These are phyloP conservation scores for Pristionchus mayeri DNA, from an alignment of 2,888 invertebrate species.

Conservation along the genomic window DNA sequence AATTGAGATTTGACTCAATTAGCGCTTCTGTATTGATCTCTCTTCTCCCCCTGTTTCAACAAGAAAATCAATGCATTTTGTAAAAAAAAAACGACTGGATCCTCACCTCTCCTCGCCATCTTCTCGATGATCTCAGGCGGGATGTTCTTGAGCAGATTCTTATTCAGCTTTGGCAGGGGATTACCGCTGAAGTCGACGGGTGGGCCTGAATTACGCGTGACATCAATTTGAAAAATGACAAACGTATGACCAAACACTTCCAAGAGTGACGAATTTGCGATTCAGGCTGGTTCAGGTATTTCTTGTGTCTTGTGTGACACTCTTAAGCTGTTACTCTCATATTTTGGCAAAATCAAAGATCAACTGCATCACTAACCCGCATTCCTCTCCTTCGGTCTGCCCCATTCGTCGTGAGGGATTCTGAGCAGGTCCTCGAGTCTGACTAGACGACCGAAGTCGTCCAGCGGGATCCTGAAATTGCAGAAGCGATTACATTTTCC, in stretches of 20 bases:
- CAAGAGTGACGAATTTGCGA: not conserved
- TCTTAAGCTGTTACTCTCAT: not conserved
- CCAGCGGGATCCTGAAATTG: constrained; percentile 55
- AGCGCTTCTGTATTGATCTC: too few relatives aligned
- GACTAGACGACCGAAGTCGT: constrained; percentile 60
- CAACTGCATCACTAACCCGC: not conserved
- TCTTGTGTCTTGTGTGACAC: too few relatives aligned
- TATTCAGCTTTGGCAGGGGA: constrained; percentile 48
- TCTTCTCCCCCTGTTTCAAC: too few relatives aligned
- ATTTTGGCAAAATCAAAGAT: not conserved
- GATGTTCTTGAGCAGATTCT: constrained; percentile 49
- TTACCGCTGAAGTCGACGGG: constrained; percentile 48
- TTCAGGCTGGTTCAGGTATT: not conserved
- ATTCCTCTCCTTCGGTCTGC: constrained; percentile 53
- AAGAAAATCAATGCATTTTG: too few relatives aligned
- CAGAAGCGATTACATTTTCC: not conserved
- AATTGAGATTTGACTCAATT: too few relatives aligned
- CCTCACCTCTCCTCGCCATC: not conserved
- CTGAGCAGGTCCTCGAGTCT: constrained; percentile 56
- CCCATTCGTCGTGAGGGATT: constrained; percentile 57
- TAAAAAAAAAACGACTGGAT: not conserved
- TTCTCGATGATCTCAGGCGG: constrained; percentile 46
- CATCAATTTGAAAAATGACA: not conserved
- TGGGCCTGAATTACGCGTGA: constrained; percentile 26
- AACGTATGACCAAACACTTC: not conserved